phyloP scores from a whole-genome alignment of 2,888 invertebrate genomes.

The Sipunculus nudus region DNA sequence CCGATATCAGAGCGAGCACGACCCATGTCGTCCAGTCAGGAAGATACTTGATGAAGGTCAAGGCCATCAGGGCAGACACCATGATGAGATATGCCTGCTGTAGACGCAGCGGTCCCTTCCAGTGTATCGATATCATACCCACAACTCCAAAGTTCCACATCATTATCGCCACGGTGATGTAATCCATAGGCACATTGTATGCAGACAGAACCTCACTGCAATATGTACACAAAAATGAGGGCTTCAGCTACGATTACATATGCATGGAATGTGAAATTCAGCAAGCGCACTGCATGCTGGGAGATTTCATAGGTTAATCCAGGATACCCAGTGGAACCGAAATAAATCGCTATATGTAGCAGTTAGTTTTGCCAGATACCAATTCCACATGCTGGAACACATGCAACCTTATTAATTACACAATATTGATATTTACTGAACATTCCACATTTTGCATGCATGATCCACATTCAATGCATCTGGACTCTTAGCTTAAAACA shows the following conservation, averaged over 20 bases:
- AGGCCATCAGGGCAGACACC: conserved; percentile 96
- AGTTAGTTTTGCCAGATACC: too few species aligned
- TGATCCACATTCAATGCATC: too few species aligned
- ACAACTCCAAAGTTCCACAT: conserved; percentile 97
- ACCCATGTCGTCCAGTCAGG: conserved; percentile 99
- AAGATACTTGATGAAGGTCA: conserved; percentile 97
- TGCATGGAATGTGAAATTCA: neutral
- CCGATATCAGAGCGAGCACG: conserved; percentile 93
- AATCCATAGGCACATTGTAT: conserved; percentile 96
- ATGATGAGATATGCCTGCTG: conserved; percentile 95
- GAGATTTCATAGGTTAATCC: too few species aligned
- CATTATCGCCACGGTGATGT: conserved; percentile 83
- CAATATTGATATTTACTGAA: too few species aligned
- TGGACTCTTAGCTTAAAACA: too few species aligned
- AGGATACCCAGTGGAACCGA: too few species aligned
- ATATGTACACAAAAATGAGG: too few species aligned
- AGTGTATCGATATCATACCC: conserved; percentile 98
- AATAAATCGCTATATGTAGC: too few species aligned
- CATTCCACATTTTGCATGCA: too few species aligned
- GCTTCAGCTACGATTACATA: neutral
- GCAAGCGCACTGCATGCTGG: too few species aligned
- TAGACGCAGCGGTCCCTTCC: conserved; percentile 93
- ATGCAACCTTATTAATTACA: too few species aligned
- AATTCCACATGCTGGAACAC: too few species aligned
- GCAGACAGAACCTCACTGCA: conserved; percentile 87